Evolutionary conservation across 2,888 invertebrate species (phyloP).

Genomic region (Epistrophe grossulariae): DNA sequence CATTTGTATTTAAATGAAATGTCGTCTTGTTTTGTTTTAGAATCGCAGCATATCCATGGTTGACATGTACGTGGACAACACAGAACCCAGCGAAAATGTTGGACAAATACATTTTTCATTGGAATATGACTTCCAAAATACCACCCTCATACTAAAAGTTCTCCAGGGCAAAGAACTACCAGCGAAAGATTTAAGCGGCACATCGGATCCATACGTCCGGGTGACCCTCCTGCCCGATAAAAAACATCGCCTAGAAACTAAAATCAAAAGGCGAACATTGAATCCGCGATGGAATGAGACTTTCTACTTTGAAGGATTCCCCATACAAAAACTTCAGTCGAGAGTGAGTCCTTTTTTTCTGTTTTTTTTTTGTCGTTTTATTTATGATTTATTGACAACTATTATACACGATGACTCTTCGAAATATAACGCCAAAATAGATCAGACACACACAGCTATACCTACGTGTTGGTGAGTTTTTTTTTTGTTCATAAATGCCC

Average conservation of each 20-base stretch:
- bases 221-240: constrained; percentile 96
- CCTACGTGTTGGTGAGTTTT: too few relatives aligned
- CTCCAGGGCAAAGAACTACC: constrained; percentile 98
- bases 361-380: neutral
- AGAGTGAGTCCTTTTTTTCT: constrained; percentile 85
- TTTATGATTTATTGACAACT: neutral
- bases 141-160: constrained; percentile 94
- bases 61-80: constrained; percentile 97
- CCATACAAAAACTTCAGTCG: constrained; percentile 96
- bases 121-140: constrained; percentile 97
- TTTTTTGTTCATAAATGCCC: too few relatives aligned
- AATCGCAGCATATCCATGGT: constrained; percentile 95
- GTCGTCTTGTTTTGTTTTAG: constrained; percentile 83
- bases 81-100: constrained; percentile 96
- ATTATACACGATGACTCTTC: neutral
- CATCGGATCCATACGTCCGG: constrained; percentile 95
- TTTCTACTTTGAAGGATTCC: constrained; percentile 97
- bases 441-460: neutral
- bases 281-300: constrained; percentile 98
- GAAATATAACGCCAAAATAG: neutral
- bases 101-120: constrained; percentile 97
- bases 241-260: constrained; percentile 95
- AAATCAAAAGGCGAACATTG: constrained; percentile 94
- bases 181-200: constrained; percentile 95
- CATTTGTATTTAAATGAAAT: neutral